These are phyloP conservation scores for Cygnus atratus DNA, from an alignment of 2,113 vertebrate species.

Conservation along the genomic window DNA sequence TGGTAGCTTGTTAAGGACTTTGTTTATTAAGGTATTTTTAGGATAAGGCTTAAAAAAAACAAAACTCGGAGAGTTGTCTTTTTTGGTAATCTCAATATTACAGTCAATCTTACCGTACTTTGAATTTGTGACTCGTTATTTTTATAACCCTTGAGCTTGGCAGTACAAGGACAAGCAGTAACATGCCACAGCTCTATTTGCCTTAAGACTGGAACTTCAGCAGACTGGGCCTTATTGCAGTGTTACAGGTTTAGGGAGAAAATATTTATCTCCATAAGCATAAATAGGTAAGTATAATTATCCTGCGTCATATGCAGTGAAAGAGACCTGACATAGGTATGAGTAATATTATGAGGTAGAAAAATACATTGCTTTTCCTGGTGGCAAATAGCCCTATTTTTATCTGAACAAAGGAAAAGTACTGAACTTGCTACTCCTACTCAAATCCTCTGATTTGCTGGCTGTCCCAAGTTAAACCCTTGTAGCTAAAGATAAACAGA, in stretches of 20 bases:
- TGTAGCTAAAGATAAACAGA: constrained; percentile 38
- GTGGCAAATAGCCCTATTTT: background rate
- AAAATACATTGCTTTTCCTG: background rate
- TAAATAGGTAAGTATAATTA: background rate
- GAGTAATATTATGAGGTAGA: background rate
- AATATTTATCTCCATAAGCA: background rate
- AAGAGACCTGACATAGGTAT: background rate
- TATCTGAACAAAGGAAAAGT: background rate
- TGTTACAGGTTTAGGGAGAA: background rate
- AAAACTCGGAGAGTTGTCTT: constrained; percentile 23
- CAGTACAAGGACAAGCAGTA: constrained; percentile 30
- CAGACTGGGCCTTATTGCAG: background rate
- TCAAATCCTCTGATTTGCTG: background rate
- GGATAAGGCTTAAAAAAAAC: background rate
- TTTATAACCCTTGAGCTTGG: background rate
- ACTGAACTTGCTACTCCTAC: background rate
- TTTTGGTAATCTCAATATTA: constrained; percentile 33
- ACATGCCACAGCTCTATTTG: background rate
- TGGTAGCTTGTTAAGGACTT: background rate
- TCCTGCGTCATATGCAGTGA: background rate
- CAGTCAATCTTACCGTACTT: background rate
- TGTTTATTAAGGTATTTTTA: constrained; percentile 36
- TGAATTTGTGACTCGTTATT: background rate
- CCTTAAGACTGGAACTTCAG: background rate
- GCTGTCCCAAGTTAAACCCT: background rate